Conservation (phyloP, 2,797 vertebrate genomes). For the Schizopygopsis pylzovi region DNA sequence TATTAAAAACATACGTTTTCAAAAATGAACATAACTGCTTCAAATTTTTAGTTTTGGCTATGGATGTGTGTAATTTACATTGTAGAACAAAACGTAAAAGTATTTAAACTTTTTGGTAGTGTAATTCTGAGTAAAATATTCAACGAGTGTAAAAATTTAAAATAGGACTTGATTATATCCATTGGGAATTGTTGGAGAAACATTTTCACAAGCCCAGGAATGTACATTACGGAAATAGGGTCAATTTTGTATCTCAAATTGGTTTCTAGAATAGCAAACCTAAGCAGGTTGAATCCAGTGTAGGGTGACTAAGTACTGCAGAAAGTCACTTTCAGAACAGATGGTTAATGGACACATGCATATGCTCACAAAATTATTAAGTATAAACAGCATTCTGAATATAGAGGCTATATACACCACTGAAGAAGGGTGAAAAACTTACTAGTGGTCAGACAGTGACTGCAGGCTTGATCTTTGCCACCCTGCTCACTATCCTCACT, state of each 20-base stretch:
- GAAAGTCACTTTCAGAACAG: background rate
- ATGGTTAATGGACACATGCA: background rate
- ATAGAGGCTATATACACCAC: background rate
- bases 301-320: background rate
- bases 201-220: background rate
- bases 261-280: background rate
- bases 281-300: background rate
- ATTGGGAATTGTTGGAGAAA: background rate
- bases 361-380: background rate
- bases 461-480: slow-evolving; percentile 89
- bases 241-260: background rate
- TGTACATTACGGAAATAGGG: background rate
- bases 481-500: slow-evolving; percentile 98
- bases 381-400: background rate
- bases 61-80: too few relatives aligned
- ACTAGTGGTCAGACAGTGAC: slow-evolving; percentile 96
- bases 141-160: background rate
- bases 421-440: slow-evolving; percentile 62
- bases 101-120: too few relatives aligned
- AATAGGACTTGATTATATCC: background rate
- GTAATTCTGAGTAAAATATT: background rate
- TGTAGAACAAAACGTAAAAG: too few relatives aligned
- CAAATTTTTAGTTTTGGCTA: too few relatives aligned
- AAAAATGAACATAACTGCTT: too few relatives aligned
- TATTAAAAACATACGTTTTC: too few relatives aligned